Evolutionary conservation across 2,797 vertebrate genomes (phyloP).

Genomic region (Myotis vivesi): DNA sequence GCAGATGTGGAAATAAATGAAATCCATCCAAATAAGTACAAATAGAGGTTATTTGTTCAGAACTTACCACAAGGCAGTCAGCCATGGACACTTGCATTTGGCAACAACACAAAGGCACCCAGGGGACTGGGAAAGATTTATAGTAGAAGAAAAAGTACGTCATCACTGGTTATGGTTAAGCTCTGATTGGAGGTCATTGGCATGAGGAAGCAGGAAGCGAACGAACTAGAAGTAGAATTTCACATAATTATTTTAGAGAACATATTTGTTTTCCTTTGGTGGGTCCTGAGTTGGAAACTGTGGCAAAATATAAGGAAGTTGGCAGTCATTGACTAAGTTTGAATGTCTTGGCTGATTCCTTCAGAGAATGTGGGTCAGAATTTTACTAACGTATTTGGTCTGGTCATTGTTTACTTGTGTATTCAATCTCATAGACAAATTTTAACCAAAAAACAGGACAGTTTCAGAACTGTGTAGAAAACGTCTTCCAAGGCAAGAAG

Average conservation of each 20-base stretch:
- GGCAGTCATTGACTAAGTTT: neutral
- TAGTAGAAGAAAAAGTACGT: neutral
- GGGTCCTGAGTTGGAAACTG: neutral
- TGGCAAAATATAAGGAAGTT: neutral
- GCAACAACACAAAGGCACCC: neutral
- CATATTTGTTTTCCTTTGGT: neutral
- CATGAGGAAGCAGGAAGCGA: neutral
- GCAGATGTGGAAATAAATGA: slow-evolving; percentile 48
- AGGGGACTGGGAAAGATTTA: neutral
- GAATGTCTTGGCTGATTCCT: neutral
- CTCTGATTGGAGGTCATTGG: neutral
- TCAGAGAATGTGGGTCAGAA: neutral
- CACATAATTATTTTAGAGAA: neutral
- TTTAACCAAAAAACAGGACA: neutral
- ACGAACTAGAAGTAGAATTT: neutral
- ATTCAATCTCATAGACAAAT: neutral
- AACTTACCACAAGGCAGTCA: neutral
- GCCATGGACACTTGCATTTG: slow-evolving; percentile 12
- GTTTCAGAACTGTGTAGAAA: neutral
- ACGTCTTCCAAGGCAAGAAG: neutral
- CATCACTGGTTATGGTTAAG: neutral
- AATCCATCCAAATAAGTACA: neutral
- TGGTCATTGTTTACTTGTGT: neutral
- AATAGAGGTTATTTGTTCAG: neutral
- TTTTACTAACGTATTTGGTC: neutral